phyloP scores from a whole-genome alignment of 1,140 invertebrate genomes.

The Liolophura sinensis region DNA sequence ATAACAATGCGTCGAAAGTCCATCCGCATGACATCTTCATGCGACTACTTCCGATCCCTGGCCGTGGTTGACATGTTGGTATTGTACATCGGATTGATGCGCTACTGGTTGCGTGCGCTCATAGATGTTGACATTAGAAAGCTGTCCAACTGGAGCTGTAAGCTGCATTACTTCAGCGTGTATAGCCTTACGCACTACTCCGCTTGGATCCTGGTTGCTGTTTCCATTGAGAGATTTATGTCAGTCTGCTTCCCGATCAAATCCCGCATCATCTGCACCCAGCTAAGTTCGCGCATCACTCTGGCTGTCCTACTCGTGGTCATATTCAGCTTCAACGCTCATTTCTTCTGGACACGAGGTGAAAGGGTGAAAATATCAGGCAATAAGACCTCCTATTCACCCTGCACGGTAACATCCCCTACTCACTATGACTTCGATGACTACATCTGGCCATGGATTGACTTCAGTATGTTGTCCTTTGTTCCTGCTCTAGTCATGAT shows the following conservation, averaged over 20 bases:
- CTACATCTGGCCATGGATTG: too few relatives aligned
- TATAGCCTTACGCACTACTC: slow-evolving; percentile 6
- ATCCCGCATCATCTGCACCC: neutral
- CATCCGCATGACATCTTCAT: slow-evolving; percentile 21
- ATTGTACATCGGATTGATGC: slow-evolving; percentile 20
- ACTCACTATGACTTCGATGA: too few relatives aligned
- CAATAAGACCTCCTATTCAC: too few relatives aligned
- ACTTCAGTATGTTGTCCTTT: too few relatives aligned
- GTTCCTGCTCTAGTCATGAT: too few relatives aligned
- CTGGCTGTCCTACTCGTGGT: neutral
- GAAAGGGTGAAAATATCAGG: too few relatives aligned
- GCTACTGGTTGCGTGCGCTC: slow-evolving; percentile 5
- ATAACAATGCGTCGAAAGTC: slow-evolving; percentile 8
- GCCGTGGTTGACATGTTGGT: slow-evolving; percentile 27
- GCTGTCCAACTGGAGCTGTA: slow-evolving; percentile 5
- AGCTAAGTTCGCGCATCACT: neutral
- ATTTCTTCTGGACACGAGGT: too few relatives aligned
- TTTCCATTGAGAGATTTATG: slow-evolving; percentile 15
- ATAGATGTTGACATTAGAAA: slow-evolving; percentile 8
- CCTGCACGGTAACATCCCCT: too few relatives aligned
- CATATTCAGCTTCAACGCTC: too few relatives aligned
- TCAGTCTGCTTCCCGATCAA: slow-evolving; percentile 10
- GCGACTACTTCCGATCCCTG: slow-evolving; percentile 22
- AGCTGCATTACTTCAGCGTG: slow-evolving; percentile 8
- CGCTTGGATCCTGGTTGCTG: slow-evolving; percentile 10